Evolutionary conservation across 2,888 invertebrate species (phyloP).

Genomic region (Clusia tigrina): DNA sequence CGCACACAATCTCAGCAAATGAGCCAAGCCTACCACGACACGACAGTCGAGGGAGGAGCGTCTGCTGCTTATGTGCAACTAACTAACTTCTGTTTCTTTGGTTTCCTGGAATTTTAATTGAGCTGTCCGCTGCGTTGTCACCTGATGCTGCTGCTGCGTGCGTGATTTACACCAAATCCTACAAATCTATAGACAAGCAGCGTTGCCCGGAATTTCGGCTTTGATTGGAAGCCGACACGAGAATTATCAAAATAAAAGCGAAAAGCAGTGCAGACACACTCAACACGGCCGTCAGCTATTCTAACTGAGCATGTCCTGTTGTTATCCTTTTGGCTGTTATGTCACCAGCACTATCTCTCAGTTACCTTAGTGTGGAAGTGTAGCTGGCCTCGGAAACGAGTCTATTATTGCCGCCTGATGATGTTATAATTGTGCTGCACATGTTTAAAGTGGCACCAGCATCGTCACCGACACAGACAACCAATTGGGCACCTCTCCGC

Average conservation of each 20-base stretch:
- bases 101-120: conserved; percentile 53
- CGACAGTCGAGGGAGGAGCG: too few relatives aligned
- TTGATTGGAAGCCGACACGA: not conserved
- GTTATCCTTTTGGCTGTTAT: conserved; percentile 32
- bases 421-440: conserved; percentile 46
- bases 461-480: not conserved
- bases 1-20: not conserved
- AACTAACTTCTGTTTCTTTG: conserved; percentile 25
- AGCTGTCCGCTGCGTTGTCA: conserved; percentile 38
- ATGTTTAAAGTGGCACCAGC: not conserved
- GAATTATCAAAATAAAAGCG: not conserved
- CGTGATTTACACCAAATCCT: conserved; percentile 54
- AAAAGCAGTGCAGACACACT: conserved; percentile 21
- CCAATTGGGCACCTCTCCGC: conserved; percentile 30
- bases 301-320: conserved; percentile 13
- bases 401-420: conserved; percentile 53
- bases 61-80: too few relatives aligned
- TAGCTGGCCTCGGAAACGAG: conserved; percentile 46
- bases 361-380: not conserved
- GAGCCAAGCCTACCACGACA: too few relatives aligned
- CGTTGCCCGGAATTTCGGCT: conserved; percentile 40
- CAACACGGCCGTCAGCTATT: conserved; percentile 11
- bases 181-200: conserved; percentile 51
- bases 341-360: conserved; percentile 26
- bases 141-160: conserved; percentile 33